Percentiles rank a stretch among this genome's conserved stretches.
These are phyloP conservation scores for Ommatoiulus sabulosus DNA, from an alignment of 2,888 invertebrate genomes.

Conservation along the genomic window DNA sequence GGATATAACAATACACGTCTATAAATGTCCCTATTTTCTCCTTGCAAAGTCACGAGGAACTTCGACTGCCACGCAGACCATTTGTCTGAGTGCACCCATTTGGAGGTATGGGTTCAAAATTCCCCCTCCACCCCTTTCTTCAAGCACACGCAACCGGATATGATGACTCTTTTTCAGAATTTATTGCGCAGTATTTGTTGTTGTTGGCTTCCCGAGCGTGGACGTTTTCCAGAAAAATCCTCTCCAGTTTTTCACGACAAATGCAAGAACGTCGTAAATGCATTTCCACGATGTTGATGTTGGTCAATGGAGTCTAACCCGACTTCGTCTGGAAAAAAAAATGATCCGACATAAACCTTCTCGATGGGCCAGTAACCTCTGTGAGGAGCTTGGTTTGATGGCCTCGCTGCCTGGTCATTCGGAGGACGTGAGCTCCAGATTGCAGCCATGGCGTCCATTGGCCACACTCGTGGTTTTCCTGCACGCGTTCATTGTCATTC, in stretches of 20 bases:
- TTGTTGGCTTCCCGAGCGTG: not conserved
- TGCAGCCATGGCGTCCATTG: not conserved
- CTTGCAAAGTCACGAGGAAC: too few relatives aligned
- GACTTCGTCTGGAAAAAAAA: not conserved
- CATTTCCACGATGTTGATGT: slow-evolving; percentile 15
- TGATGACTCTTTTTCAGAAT: not conserved
- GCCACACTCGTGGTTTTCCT: not conserved
- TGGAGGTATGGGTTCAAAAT: not conserved
- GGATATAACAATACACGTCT: too few relatives aligned
- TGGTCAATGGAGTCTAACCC: not conserved
- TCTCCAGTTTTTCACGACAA: not conserved
- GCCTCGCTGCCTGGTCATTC: not conserved
- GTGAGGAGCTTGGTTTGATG: not conserved
- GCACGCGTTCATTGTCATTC: not conserved
- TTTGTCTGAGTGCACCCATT: not conserved
- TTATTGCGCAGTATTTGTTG: not conserved
- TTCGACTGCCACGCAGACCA: too few relatives aligned
- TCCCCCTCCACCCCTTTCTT: not conserved
- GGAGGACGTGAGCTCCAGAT: not conserved
- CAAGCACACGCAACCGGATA: not conserved
- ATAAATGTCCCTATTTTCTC: too few relatives aligned
- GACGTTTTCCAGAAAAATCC: not conserved
- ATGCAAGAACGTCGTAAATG: slow-evolving; percentile 28
- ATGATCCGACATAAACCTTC: not conserved
- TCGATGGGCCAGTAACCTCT: slow-evolving; percentile 22